Conservation (phyloP, 2,888 invertebrate genomes). For the Scelioninae gen. 2 region DNA sequence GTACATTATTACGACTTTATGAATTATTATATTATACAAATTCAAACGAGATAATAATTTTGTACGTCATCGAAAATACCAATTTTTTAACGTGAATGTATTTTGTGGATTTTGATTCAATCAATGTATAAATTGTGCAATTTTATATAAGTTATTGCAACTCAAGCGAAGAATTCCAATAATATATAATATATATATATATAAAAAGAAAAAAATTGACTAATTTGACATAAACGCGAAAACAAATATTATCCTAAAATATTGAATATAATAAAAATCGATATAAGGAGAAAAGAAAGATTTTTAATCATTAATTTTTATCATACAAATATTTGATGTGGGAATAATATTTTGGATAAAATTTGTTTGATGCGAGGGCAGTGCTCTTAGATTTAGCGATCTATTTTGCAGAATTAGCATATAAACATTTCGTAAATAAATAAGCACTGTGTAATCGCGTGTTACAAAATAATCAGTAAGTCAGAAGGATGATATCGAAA, state of each 20-base stretch:
- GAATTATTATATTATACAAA: background rate
- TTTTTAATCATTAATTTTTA: conserved; percentile 15
- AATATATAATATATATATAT: too few species aligned
- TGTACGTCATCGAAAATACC: too few species aligned
- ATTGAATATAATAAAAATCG: conserved; percentile 7
- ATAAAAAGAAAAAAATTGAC: conserved; percentile 40
- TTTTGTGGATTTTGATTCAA: conserved; percentile 5
- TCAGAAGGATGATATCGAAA: conserved; percentile 46
- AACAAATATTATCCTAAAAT: conserved; percentile 31
- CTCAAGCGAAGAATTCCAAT: conserved; percentile 55
- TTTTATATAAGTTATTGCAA: conserved; percentile 19
- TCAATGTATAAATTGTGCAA: conserved; percentile 6
- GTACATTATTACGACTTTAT: background rate
- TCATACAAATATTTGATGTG: conserved; percentile 1
- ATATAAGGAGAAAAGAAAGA: background rate
- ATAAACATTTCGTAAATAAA: conserved; percentile 63
- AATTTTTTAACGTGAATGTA: too few species aligned
- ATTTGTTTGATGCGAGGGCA: conserved; percentile 60
- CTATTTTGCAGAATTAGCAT: conserved; percentile 69
- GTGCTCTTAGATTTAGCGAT: conserved; percentile 64
- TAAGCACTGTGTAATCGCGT: conserved; percentile 69
- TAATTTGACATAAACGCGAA: conserved; percentile 30
- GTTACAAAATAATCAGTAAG: conserved; percentile 64
- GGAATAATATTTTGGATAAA: conserved; percentile 33
- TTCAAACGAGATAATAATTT: background rate